Evolutionary conservation across 2,797 vertebrate genomes (phyloP).

Genomic region (Megaceryle alcyon): DNA sequence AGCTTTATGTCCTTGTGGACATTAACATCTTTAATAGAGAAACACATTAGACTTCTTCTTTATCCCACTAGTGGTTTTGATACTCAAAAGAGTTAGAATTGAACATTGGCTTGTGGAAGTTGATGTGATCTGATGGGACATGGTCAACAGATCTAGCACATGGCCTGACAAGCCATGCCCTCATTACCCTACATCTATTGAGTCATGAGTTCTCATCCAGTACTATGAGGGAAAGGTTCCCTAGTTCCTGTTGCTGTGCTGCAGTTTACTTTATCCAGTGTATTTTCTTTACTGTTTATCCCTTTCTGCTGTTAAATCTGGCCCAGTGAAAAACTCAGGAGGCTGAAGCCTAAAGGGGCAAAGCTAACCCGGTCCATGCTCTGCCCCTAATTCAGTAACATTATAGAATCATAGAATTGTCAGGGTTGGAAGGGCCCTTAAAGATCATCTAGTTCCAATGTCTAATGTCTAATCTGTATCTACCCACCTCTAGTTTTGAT

Average conservation of each 20-base stretch:
- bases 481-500: too few relatives aligned
- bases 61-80: background rate
- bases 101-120: background rate
- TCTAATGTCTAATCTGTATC: too few relatives aligned
- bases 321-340: background rate
- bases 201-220: background rate
- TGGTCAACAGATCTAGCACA: background rate
- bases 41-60: background rate
- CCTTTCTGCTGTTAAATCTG: background rate
- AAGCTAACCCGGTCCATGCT: background rate
- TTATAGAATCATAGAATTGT: background rate
- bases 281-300: background rate
- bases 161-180: background rate
- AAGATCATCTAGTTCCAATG: too few relatives aligned
- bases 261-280: background rate
- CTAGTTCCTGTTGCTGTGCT: background rate
- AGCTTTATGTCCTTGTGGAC: background rate
- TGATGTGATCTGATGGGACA: background rate
- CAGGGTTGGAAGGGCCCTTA: too few relatives aligned
- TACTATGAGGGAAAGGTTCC: background rate
- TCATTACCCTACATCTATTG: background rate
- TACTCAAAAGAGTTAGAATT: background rate
- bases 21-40: background rate
- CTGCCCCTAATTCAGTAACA: background rate
- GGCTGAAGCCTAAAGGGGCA: background rate